Base-by-base conservation (phyloP, 2,888 invertebrate genomes). In the Drosophila kanekoi region DNA sequence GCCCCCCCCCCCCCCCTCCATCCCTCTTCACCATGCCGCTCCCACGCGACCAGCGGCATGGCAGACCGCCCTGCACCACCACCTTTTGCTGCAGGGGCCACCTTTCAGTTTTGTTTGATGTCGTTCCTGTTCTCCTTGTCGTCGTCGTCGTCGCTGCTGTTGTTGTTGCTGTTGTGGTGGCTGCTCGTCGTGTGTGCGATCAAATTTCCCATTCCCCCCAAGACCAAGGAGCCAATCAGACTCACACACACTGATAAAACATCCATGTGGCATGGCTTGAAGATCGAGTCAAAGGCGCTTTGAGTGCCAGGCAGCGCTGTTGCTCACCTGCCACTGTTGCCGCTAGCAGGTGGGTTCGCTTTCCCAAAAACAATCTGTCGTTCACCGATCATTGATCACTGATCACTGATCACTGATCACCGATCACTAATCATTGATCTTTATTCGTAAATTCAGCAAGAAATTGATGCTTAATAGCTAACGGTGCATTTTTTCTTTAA, bases 91-190 rank as follows among this genome's bases (percentile, higher is more conserved):
- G 56, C 58, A 41, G 56, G 47, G 61, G 67, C 57, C 74, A 59
- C 64, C 73, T 66, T 73, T 80, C 66, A 81, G 81, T 79, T 79
- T 72, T 79, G 72, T 84, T 81, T 81, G 85, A 84, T 80, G 73
- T 77, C 35, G 83, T 54, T 59, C 63, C 63, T 43, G 63, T 43
- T 59, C 43, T 40, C 48, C 33, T 52, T 52, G 28, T 37, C 20
- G 41, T 32, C 32, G 38, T 28, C 44, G 53, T 41, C 57, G 57
- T 49, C n/a, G n/a, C n/a, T 68, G 54, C 48, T 61, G 60, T 38
- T 61, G 47, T 64, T 60, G 66, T 18, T 48, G 52, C 14, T 54
- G 40, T 37, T 51, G 74, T 44, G 51, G 52, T 13, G 43, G 53
- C 43, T 48, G 28, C 37, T 60, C 43, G 64, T 59, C 52, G 63